phyloP scores from a whole-genome alignment of 2,797 vertebrate genomes.

The Botia almorhae region DNA sequence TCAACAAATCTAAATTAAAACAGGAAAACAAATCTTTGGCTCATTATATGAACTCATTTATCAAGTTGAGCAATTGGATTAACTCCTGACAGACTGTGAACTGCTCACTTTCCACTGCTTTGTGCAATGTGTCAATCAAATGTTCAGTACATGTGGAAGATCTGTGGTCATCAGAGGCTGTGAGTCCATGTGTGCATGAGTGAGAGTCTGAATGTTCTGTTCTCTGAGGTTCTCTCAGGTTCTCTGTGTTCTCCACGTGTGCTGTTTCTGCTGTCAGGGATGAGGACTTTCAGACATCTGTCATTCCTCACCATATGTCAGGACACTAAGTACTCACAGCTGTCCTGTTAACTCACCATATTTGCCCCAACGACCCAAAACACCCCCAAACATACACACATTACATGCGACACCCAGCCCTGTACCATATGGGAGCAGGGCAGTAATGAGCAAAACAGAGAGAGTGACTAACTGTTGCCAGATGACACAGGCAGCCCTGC shows the following conservation, averaged over 20 bases:
- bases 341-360: slow-evolving; percentile 54
- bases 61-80: not conserved
- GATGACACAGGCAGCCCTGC: slow-evolving; percentile 65
- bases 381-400: slow-evolving; percentile 38
- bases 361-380: slow-evolving; percentile 1
- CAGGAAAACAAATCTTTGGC: too few species aligned
- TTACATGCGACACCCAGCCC: slow-evolving; percentile 34
- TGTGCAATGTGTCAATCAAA: not conserved
- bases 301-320: slow-evolving; percentile 55
- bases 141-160: not conserved
- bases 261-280: not conserved
- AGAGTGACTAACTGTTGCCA: slow-evolving; percentile 71
- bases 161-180: not conserved
- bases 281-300: not conserved
- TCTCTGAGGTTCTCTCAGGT: slow-evolving; percentile 2
- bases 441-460: slow-evolving; percentile 68
- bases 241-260: not conserved
- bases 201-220: slow-evolving; percentile 8
- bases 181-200: not conserved
- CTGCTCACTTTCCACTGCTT: not conserved
- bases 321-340: slow-evolving; percentile 56
- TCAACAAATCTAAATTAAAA: too few species aligned
- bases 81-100: not conserved
- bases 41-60: not conserved
- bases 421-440: slow-evolving; percentile 47